Evolutionary conservation across 2,888 invertebrate species (phyloP).

Genomic region (Ethmia dodecea): DNA sequence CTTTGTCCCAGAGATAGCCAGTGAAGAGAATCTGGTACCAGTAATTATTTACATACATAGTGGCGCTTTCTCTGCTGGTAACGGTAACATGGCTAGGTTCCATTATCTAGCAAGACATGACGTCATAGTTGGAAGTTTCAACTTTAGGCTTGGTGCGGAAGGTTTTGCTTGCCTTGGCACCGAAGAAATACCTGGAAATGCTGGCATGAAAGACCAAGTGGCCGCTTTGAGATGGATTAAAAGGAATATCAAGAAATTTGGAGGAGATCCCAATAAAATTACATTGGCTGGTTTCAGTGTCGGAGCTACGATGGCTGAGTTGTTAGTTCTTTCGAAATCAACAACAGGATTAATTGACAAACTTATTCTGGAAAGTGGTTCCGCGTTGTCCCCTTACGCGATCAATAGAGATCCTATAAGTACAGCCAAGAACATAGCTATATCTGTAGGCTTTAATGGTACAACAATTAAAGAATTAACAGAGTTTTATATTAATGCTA

Average conservation of each 20-base stretch:
- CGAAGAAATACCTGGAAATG: slow-evolving; percentile 85
- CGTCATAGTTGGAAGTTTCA: slow-evolving; percentile 81
- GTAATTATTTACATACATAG: slow-evolving; percentile 63
- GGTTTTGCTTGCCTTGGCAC: slow-evolving; percentile 82
- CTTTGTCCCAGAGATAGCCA: slow-evolving; percentile 47
- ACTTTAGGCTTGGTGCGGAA: slow-evolving; percentile 84
- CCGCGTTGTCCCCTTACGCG: slow-evolving; percentile 55
- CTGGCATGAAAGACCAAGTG: slow-evolving; percentile 90
- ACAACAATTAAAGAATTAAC: slow-evolving; percentile 51
- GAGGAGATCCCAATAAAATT: slow-evolving; percentile 87
- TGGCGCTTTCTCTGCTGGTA: slow-evolving; percentile 59
- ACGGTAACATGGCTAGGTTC: slow-evolving; percentile 57
- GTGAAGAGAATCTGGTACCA: slow-evolving; percentile 45
- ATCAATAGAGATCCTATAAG: slow-evolving; percentile 54
- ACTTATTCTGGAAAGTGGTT: slow-evolving; percentile 61
- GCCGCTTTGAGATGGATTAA: slow-evolving; percentile 87
- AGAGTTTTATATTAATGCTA: slow-evolving; percentile 53
- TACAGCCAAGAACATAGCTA: slow-evolving; percentile 58
- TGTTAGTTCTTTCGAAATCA: slow-evolving; percentile 47
- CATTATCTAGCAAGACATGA: slow-evolving; percentile 82
- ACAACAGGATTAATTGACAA: slow-evolving; percentile 53
- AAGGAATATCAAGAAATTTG: slow-evolving; percentile 85
- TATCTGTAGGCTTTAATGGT: slow-evolving; percentile 51
- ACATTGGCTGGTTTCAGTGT: slow-evolving; percentile 91
- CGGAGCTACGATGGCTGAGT: slow-evolving; percentile 78